Percentiles rank a stretch among this genome's conserved stretches.
Evolutionary conservation across 1,140 invertebrate genomes (phyloP).

Genomic region (Psilanteris sp.): DNA sequence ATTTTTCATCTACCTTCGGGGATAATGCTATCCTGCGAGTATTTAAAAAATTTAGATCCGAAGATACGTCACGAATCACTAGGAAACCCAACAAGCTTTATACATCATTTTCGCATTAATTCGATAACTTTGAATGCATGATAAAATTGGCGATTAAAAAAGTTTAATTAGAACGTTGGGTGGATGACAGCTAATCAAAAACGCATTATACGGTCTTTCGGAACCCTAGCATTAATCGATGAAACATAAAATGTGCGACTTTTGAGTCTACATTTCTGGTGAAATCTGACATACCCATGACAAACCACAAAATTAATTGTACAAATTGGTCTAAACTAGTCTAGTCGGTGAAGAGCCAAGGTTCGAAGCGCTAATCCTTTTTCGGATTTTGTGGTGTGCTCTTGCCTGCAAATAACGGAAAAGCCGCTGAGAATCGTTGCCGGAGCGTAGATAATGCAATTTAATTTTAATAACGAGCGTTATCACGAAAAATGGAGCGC

Average conservation of each 20-base stretch:
- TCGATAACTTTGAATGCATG: conserved; percentile 9
- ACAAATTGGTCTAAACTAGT: conserved; percentile 64
- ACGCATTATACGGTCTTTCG: background rate
- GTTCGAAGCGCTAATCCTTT: conserved; percentile 67
- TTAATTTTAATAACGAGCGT: conserved; percentile 75
- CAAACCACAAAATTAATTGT: conserved; percentile 76
- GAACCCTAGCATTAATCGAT: conserved; percentile 1
- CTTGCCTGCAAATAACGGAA: conserved; percentile 69
- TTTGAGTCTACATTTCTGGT: conserved; percentile 66
- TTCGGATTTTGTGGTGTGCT: conserved; percentile 66
- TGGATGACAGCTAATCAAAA: conserved; percentile 35
- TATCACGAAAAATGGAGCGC: conserved; percentile 35
- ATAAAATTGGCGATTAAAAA: conserved; percentile 14
- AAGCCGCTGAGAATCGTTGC: conserved; percentile 69
- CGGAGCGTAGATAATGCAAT: conserved; percentile 75
- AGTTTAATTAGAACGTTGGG: conserved; percentile 18
- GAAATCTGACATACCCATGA: conserved; percentile 73
- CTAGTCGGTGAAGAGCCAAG: conserved; percentile 1
- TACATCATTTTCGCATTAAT: conserved; percentile 8
- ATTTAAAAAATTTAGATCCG: conserved; percentile 10
- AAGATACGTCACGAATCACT: conserved; percentile 6
- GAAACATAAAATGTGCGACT: conserved; percentile 38
- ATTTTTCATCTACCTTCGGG: conserved; percentile 27
- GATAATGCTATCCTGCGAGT: conserved; percentile 8
- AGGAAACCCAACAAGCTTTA: background rate